Base-by-base conservation (phyloP, 2,888 invertebrate species). In the Kuschelorhynchus macadamiae region DNA sequence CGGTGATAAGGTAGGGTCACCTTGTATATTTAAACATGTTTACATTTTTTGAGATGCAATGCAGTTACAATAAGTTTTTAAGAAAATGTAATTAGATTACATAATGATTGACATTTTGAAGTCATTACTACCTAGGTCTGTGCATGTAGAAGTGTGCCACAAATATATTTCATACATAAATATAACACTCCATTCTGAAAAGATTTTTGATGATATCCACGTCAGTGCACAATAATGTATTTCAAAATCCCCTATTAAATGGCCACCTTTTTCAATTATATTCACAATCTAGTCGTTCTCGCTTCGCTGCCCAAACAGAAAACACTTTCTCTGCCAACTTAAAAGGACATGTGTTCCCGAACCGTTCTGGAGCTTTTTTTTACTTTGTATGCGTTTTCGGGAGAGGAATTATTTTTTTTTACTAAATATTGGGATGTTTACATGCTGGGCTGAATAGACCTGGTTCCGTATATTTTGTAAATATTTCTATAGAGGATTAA, bases 211-310 rank as follows among this genome's bases (percentile, higher is more conserved):
- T 49, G 39, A 56, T 47, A 30, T 49, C 1, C 78, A 76, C 80
- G 81, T 81, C 81, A 81, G 75, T 78, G 80, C 75, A 75, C 80
- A 81, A 81, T 81, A 79, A 80, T 79, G 78, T 79, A 79, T 80
- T 79, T 77, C 75, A 76, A 42, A 79, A 77, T 77, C 79, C 79
- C 80, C 81, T 73, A 77, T 81, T 78, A 80, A 80, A 81, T 77
- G 78, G 80, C 76, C 80, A 81, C 81, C 80, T 82, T 81, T 81
- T 82, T 82, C 82, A 82, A 82, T 82, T 82, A 82, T 81, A 80
- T 80, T 79, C 80, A 80, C 81, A 82, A 82, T 82, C 81, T 81
- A 81, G 78, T 77, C 79, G 77, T 79, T 82, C 77, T 80, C 81
- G 81, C 65, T 61, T 53, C 56, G 33, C 14, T 68, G 71, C 67